Conservation (phyloP, 2,797 vertebrate species). For the Petrocephalus schoutedeni region DNA sequence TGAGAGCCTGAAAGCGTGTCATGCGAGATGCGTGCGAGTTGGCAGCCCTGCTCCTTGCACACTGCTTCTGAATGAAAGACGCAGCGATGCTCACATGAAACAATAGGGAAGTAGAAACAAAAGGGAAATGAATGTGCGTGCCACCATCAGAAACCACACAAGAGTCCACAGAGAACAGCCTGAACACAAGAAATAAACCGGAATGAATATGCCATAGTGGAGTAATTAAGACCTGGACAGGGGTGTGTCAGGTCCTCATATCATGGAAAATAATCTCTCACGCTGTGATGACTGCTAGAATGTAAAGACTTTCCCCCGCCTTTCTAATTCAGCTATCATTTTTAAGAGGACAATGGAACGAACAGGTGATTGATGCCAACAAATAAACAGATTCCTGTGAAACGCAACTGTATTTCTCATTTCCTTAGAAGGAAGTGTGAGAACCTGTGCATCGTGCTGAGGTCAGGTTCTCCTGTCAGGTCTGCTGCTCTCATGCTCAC, state of each 20-base stretch:
- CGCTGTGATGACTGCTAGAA: neutral
- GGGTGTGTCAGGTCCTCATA: neutral
- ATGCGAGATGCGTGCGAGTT: too few species aligned
- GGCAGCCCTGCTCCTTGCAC: neutral
- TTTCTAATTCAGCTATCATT: neutral
- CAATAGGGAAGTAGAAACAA: neutral
- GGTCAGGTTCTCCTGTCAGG: conserved; percentile 26
- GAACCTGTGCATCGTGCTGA: neutral
- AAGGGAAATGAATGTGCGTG: neutral
- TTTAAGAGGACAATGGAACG: neutral
- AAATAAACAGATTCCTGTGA: neutral
- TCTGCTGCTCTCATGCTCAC: conserved; percentile 25
- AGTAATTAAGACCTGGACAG: neutral
- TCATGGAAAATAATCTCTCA: neutral
- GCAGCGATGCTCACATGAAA: neutral
- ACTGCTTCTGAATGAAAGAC: neutral
- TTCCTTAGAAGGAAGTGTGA: neutral
- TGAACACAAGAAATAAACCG: neutral
- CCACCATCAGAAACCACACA: neutral
- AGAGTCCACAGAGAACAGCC: neutral
- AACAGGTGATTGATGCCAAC: neutral
- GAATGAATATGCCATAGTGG: neutral
- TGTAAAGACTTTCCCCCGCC: neutral
- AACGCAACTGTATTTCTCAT: neutral
- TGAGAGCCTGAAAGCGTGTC: too few species aligned